phyloP scores from a whole-genome alignment of 2,888 invertebrate genomes.

The Prosapia bicincta region DNA sequence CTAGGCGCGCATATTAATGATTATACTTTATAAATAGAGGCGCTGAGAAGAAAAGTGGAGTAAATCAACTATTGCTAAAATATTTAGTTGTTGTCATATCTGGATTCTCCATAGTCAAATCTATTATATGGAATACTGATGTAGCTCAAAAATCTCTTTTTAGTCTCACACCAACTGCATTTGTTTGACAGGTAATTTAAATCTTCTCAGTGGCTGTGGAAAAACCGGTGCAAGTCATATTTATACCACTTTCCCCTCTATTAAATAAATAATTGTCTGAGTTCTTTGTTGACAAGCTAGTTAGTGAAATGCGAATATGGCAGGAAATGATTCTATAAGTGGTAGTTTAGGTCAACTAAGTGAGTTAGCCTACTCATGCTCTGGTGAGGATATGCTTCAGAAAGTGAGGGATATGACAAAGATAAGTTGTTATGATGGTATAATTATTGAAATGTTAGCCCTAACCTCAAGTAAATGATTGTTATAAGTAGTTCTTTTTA shows the following conservation, averaged over 20 bases:
- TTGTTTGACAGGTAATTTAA: neutral
- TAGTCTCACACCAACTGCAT: neutral
- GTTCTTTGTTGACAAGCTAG: neutral
- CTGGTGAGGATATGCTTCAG: neutral
- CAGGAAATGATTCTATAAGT: neutral
- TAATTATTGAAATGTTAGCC: neutral
- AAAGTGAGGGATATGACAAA: neutral
- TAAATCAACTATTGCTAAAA: too few relatives aligned
- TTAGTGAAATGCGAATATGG: neutral
- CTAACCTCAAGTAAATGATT: neutral
- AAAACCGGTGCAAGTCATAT: neutral
- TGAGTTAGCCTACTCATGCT: neutral
- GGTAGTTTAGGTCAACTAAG: neutral
- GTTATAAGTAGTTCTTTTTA: too few relatives aligned
- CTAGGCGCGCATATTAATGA: too few relatives aligned
- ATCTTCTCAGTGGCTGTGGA: neutral
- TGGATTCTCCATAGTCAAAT: too few relatives aligned
- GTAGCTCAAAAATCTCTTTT: neutral
- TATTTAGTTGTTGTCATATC: too few relatives aligned
- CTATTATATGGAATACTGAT: neutral
- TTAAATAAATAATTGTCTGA: neutral
- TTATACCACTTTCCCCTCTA: neutral
- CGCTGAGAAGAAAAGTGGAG: too few relatives aligned
- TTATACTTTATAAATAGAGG: too few relatives aligned
- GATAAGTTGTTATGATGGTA: neutral